Evolutionary conservation across 1,140 invertebrate species (phyloP).

Genomic region (Scaptomyza montana): DNA sequence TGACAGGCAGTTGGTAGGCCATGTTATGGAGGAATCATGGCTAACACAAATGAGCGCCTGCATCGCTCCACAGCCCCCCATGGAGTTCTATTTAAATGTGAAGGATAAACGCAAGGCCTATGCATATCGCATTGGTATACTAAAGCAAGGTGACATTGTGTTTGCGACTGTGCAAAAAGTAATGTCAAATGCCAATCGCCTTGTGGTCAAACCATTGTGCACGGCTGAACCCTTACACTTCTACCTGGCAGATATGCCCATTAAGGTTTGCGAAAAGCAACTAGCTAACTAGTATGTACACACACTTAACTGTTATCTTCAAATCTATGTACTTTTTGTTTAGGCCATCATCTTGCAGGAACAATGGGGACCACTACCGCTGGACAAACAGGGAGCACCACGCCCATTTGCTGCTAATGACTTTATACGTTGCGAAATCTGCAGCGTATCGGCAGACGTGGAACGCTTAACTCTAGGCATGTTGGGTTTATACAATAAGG

Average conservation of each 20-base stretch:
- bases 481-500: conserved; percentile 89
- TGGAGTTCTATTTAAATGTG: conserved; percentile 90
- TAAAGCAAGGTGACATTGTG: conserved; percentile 92
- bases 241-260: conserved; percentile 92
- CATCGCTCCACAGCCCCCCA: conserved; percentile 87
- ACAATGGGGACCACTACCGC: conserved; percentile 56
- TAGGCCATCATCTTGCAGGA: conserved; percentile 65
- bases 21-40: conserved; percentile 84
- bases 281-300: background rate
- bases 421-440: conserved; percentile 93
- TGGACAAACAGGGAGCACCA: conserved; percentile 91
- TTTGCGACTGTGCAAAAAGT: conserved; percentile 90
- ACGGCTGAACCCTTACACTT: conserved; percentile 90
- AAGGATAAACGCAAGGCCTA: conserved; percentile 70
- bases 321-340: background rate
- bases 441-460: conserved; percentile 92
- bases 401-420: conserved; percentile 92
- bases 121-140: conserved; percentile 49
- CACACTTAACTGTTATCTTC: background rate
- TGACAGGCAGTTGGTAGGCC: conserved; percentile 84
- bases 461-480: conserved; percentile 95
- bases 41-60: conserved; percentile 37
- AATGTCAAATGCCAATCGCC: conserved; percentile 86
- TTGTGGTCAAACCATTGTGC: conserved; percentile 93
- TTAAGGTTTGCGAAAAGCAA: conserved; percentile 86